Base-by-base conservation (phyloP, 2,113 vertebrate species). In the Callospermophilus lateralis region DNA sequence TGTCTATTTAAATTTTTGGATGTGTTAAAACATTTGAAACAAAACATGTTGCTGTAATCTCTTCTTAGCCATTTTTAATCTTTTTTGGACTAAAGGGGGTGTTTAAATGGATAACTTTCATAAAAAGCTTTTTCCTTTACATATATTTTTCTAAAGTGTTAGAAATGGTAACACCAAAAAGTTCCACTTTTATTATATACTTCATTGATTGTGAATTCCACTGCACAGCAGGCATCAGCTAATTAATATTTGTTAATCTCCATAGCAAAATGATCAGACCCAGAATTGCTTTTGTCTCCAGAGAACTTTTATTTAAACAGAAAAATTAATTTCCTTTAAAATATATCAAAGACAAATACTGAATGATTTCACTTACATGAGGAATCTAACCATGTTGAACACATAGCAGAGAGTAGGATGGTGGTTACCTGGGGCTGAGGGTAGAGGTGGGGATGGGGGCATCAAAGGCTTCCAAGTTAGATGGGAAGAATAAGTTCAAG, bases 261-360 rank as follows among this genome's bases (percentile, higher is more conserved):
- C 83, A 78, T 6, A 79, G 53, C 63, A 73, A 39, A 94, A 65
- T 73, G 73, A 91, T 72, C 45, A 65, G 32, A 73, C 20, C 48
- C 8, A 63, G 22, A 94, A 88, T 67, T 65, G 32, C 39, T 32
- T 68, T 68, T 95, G 74, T 74, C 74, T 80, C 73, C 67, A 24
- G 73, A 95, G 77, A 80, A 45, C n/a, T 58, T 92, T 88, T 73
- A 94, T 80, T 95, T 88, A 92, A 94, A 79, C 70, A 84, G 81
- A 92, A 92, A 11, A 89, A 81, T 73, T 81, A n/a, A 70, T 96
- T 96, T 94, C 32, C 61, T 89, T 93, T 93, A 37, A 90, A 91
- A 83, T 63, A 86, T 39, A 55, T 17, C 30, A 81, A 77, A 28
- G 42, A 65, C 32, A 48, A 89, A 89, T 61, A n/a, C 58, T 28